These are phyloP conservation scores for Tympanuchus pallidicinctus DNA, from an alignment of 2,113 vertebrate species.

Conservation along the genomic window DNA sequence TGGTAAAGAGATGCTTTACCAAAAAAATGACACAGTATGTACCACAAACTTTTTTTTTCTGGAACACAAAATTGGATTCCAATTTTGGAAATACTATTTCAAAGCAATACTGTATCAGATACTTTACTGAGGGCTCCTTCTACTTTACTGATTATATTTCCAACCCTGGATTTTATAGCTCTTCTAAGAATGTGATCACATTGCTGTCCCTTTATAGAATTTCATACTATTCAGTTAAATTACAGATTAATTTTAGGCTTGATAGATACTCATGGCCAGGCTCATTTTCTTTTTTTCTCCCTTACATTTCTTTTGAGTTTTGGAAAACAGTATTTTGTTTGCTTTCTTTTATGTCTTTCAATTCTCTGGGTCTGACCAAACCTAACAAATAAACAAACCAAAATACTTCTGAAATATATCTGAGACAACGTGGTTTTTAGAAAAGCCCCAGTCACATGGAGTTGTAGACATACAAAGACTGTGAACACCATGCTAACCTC, in stretches of 20 bases:
- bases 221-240: not conserved
- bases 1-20: not conserved
- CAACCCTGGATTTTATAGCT: not conserved
- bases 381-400: not conserved
- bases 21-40: not conserved
- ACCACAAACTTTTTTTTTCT: conserved; percentile 9
- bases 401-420: not conserved
- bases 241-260: conserved; percentile 8
- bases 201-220: not conserved
- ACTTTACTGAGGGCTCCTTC: not conserved
- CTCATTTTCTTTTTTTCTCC: conserved; percentile 1
- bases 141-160: not conserved
- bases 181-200: not conserved
- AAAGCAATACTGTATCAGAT: not conserved
- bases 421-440: not conserved
- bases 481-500: rapidly evolving
- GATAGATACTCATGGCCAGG: not conserved
- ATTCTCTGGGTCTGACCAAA: not conserved
- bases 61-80: not conserved
- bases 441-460: not conserved
- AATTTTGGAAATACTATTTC: not conserved
- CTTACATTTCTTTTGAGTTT: not conserved
- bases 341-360: not conserved
- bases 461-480: not conserved
- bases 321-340: not conserved